Evolutionary conservation across 2,113 vertebrate genomes (phyloP), one percentile per base, ranked within the genome.

Genomic region (Alaudala cheleensis): DNA sequence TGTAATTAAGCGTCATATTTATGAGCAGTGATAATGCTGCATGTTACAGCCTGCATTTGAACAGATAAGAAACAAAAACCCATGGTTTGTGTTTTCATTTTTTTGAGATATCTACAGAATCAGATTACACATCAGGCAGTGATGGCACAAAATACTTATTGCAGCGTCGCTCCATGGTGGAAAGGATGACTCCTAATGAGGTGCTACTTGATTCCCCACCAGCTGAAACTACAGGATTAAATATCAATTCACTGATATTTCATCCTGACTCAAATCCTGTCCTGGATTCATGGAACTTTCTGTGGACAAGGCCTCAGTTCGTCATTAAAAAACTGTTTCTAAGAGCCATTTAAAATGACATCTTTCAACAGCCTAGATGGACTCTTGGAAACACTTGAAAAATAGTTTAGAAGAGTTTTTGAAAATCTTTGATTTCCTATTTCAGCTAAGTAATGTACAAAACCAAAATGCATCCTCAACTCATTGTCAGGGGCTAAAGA

Each of bases 181-280:
- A 79, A 84, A 81, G 42, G 60, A 50, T 83, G 74, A 57, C 21
- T 95, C 40, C 39, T 89, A 73, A 95, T 8, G 6, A 95, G 87
- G 25, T 67, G n/a, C 69, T 85, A 51, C 56, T 87, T 86, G 31
- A 77, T 57, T 94, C 45, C 42, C 33, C 21, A 56, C 23, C 62
- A 94, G 22, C 45, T 89, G 49, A 93, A 84, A 88, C 44, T 33
- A 61, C 2, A 42, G n/a, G n/a, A 95, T 90, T 82, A 90, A 92
- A 47, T 65, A 85, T 50, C 81, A 42, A 61, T 39, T 29, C 4
- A 57, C 24, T 22, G 28, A 37, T 61, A 44, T 28, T 91, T 80
- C n/a, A 54, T 73, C 24, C 34, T 69, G 16, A 67, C 11, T 82
- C 5, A 64, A 65, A 79, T 42, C 10, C 12, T 69, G 8, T 45